Evolutionary conservation across 35 echinoderm and acorn worm genomes (phyloP).

Genomic region (Apostichopus californicus): DNA sequence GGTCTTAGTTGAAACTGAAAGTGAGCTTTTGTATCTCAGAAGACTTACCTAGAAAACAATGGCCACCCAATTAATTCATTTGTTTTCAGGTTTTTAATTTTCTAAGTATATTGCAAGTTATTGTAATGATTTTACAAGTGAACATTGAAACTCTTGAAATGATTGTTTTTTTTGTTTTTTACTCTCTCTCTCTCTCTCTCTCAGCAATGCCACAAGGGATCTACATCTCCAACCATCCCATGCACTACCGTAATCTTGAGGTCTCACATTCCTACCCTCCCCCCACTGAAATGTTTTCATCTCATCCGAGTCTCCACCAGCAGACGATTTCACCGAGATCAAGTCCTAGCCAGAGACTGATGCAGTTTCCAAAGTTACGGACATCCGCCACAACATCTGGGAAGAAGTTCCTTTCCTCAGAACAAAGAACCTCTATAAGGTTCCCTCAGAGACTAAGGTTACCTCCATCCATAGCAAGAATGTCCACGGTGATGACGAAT

Average conservation of each 20-base stretch:
- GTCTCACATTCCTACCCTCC: conserved; percentile 28
- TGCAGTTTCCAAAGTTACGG: conserved; percentile 29
- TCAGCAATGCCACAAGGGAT: background rate
- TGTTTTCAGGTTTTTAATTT: no score
- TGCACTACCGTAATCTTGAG: background rate
- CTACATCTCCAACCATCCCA: background rate
- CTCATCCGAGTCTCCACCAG: background rate
- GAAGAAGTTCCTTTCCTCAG: conserved; percentile 1
- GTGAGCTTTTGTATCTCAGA: no score
- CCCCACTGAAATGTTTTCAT: conserved; percentile 7
- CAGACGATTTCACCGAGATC: conserved; percentile 12
- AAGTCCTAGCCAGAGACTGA: conserved; percentile 4
- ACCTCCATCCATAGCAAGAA: conserved; percentile 74
- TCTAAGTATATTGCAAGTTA: no score
- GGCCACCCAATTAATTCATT: no score
- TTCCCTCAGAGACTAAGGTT: conserved; percentile 26
- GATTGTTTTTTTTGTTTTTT: no score
- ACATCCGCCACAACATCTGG: background rate
- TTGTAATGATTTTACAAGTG: no score
- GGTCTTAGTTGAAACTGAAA: no score
- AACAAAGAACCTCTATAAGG: conserved; percentile 12
- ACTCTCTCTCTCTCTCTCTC: no score
- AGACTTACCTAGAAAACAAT: no score
- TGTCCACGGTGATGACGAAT: conserved; percentile 84
- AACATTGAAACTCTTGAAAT: no score